Evolutionary conservation across 37 sponge, comb jelly and placozoan species (phyloP).

Genomic region (Chondrosia reniformis): DNA sequence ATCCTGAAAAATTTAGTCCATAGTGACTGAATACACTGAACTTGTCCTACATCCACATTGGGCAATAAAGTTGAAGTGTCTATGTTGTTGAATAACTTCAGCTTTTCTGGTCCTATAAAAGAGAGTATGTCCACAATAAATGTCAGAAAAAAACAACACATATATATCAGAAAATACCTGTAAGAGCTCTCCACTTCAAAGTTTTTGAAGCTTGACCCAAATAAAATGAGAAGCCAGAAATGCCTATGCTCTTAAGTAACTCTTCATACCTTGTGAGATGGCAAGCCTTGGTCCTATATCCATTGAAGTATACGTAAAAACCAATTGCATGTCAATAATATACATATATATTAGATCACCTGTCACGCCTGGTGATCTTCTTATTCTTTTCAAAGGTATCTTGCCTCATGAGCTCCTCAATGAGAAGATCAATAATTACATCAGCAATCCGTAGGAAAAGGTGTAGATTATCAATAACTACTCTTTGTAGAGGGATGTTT

Average conservation of each 20-base stretch:
- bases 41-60: no score
- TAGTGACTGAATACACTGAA: not conserved
- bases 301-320: no score
- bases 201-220: not conserved
- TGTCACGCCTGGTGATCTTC: not conserved
- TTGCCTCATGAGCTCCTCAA: conserved; percentile 3
- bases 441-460: conserved; percentile 31
- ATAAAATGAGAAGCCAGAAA: conserved; percentile 1
- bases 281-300: not conserved
- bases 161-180: not conserved
- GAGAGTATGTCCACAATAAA: not conserved
- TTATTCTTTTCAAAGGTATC: conserved; percentile 9
- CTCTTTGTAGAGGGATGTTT: conserved; percentile 15
- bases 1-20: not conserved
- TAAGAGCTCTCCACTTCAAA: not conserved
- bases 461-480: conserved; percentile 27
- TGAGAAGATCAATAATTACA: conserved; percentile 22
- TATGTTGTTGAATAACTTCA: conserved; percentile 5
- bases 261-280: conserved; percentile 5
- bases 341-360: no score
- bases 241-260: not conserved
- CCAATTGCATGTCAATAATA: no score
- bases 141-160: not conserved
- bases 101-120: conserved; percentile 12
- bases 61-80: not conserved